Base-by-base conservation (phyloP, 2,113 vertebrate genomes). In the Vicugna pacos region DNA sequence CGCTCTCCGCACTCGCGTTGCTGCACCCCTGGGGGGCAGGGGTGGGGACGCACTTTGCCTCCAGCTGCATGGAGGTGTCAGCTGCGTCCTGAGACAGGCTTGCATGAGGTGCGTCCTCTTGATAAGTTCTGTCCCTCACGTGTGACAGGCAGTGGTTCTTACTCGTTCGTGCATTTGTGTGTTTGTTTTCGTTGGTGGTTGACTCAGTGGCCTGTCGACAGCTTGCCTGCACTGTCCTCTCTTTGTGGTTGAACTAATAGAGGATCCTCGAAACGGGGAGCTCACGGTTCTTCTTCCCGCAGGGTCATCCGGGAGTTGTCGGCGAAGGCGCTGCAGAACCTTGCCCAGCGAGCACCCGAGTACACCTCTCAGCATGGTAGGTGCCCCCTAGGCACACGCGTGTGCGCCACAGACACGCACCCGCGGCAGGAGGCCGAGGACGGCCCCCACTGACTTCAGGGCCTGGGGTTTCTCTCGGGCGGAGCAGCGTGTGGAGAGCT, bases 291-390 rank as follows among this genome's bases (percentile, higher is more conserved):
- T 46, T 82, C 26, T n/a, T 28, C 35, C 98, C 85, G 13, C 98
- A 99, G 99, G 85, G 98, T 96, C 72, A 99, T 99, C 96, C 98
- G 99, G 83, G 99, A 99, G 93, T 98, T 99, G 64, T 96, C 99
- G 5, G 98, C 99, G 3, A 99, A 99, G 98, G 99, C 99, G 0
- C 98, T 99, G 42, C 98, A 99, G 54, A 99, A 99, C 98, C 99
- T 99, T 83, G 99, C 99, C 4, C 98, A 98, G 42, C 97, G 52
- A 82, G 99, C 98, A 0, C 99, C 99, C 0, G 99, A 99, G 69
- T 99, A 99, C 97, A 99, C 99, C 97, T 98, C 99, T 5, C 32
- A 97, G 0, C 97, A 98, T 50, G 99, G 99, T 99, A 98, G 98
- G 98, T 26, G 52, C n/a, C 24, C 13, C 76, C 38, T 42, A 42